Conservation (phyloP, 2,113 vertebrate genomes). For the Plotosus lineatus region DNA sequence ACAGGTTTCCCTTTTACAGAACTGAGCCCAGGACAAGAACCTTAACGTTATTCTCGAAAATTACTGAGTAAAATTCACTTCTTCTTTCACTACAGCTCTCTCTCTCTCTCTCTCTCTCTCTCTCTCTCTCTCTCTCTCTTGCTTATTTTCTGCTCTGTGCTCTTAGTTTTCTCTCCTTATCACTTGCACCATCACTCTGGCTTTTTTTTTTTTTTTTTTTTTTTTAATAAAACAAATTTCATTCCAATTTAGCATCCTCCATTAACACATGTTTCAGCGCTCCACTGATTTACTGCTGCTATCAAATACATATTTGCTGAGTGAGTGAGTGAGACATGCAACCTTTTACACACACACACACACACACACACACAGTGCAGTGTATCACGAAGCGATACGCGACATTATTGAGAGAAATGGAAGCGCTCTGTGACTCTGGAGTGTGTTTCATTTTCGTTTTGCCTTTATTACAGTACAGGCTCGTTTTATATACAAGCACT, state of each 20-base stretch:
- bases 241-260: constrained; percentile 68
- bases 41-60: background rate
- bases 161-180: constrained; percentile 4
- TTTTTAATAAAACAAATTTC: constrained; percentile 61
- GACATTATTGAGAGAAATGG: constrained; percentile 81
- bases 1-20: background rate
- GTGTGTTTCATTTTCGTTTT: constrained; percentile 59
- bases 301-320: constrained; percentile 82
- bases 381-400: constrained; percentile 72
- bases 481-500: constrained; percentile 19
- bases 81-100: background rate
- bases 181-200: constrained; percentile 8
- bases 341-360: constrained; percentile 66
- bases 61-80: background rate
- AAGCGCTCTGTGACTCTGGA: constrained; percentile 58
- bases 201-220: constrained; percentile 32
- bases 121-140: background rate
- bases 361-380: background rate
- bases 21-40: background rate
- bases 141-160: constrained; percentile 6
- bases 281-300: constrained; percentile 76
- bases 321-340: constrained; percentile 77
- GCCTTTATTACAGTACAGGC: constrained; percentile 52
- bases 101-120: background rate
- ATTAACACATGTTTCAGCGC: constrained; percentile 72